Evolutionary conservation across 2,797 vertebrate genomes (phyloP).

Genomic region (Eurystomus glaucurus): DNA sequence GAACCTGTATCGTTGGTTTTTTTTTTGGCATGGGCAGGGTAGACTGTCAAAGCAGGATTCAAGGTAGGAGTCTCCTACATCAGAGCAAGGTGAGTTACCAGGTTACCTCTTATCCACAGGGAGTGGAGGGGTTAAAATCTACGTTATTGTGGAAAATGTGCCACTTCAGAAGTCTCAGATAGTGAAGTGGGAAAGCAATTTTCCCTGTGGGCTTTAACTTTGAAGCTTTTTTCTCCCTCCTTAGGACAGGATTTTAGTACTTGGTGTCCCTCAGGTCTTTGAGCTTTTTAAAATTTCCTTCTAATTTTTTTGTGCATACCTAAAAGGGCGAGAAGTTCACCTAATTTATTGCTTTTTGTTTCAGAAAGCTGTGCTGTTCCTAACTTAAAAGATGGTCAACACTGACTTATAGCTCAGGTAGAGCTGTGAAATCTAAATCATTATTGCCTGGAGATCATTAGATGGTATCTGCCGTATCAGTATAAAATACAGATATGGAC

Average conservation of each 20-base stretch:
- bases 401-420: neutral
- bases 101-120: neutral
- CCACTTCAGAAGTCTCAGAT: neutral
- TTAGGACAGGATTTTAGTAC: neutral
- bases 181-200: neutral
- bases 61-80: neutral
- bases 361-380: neutral
- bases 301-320: neutral
- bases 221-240: neutral
- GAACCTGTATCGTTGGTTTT: neutral
- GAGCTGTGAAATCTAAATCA: neutral
- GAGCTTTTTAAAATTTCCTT: neutral
- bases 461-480: neutral
- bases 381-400: neutral
- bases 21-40: accelerated
- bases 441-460: neutral
- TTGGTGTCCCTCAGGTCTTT: neutral
- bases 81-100: neutral
- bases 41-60: neutral
- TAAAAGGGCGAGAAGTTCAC: neutral
- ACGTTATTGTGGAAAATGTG: neutral
- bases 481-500: neutral
- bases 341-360: neutral
- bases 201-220: neutral
- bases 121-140: neutral